These are phyloP conservation scores for Heliconius charithonia DNA, from an alignment of 2,888 invertebrate species.

Conservation along the genomic window DNA sequence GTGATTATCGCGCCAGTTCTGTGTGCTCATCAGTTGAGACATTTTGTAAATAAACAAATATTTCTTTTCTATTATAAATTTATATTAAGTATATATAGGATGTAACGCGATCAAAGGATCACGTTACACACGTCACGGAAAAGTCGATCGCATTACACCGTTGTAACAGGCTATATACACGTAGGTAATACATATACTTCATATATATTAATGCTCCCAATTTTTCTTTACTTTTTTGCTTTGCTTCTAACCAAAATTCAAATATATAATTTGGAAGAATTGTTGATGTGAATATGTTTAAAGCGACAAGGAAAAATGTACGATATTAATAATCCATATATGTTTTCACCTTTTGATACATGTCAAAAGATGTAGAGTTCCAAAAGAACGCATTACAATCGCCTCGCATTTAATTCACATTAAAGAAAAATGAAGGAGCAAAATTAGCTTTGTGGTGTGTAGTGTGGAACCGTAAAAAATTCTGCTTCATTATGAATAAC, in stretches of 20 bases:
- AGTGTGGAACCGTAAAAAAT: conserved; percentile 68
- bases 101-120: no score
- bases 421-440: conserved; percentile 61
- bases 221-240: neutral
- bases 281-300: neutral
- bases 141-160: no score
- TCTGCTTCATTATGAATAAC: conserved; percentile 74
- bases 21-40: conserved; percentile 33
- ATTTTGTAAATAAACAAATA: conserved; percentile 23
- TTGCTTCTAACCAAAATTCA: neutral
- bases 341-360: conserved; percentile 29
- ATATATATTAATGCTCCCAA: no score
- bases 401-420: conserved; percentile 44
- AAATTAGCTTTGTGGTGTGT: conserved; percentile 74
- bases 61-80: conserved; percentile 17
- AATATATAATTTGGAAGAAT: neutral
- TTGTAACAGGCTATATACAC: no score
- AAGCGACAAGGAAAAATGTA: conserved; percentile 39
- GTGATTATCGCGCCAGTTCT: conserved; percentile 37
- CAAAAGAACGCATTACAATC: conserved; percentile 42
- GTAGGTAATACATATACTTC: no score
- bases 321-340: conserved; percentile 47
- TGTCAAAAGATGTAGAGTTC: conserved; percentile 48
- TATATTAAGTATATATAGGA: neutral
- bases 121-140: no score